Conservation (phyloP, 2,888 invertebrate genomes). For the Sarcophaga subvicina region DNA sequence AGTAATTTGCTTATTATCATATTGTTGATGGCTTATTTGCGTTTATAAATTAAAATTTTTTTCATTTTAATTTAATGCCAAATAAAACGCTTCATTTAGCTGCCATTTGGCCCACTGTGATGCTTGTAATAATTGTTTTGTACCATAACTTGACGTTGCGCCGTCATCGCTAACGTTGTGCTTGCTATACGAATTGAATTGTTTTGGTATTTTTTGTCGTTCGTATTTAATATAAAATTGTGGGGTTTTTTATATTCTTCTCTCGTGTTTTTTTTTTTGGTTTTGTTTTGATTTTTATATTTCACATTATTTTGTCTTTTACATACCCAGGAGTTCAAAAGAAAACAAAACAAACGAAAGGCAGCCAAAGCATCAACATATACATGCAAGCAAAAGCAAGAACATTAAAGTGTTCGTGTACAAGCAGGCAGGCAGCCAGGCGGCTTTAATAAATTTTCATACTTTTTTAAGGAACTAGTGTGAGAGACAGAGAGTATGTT, state of each 20-base stretch:
- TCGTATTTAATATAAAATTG: constrained; percentile 53
- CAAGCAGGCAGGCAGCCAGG: background rate
- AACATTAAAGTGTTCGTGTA: background rate
- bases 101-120: too few relatives aligned
- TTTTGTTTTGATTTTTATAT: constrained; percentile 68
- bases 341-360: constrained; percentile 29
- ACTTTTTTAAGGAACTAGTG: too few relatives aligned
- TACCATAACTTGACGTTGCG: constrained; percentile 70
- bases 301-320: constrained; percentile 66
- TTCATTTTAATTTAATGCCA: too few relatives aligned
- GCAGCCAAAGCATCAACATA: constrained; percentile 20
- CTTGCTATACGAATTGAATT: constrained; percentile 59
- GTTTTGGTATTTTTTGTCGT: constrained; percentile 64
- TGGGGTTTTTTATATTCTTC: background rate
- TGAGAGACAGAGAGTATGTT: constrained; percentile 24
- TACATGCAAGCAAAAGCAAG: background rate
- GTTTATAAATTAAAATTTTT: too few relatives aligned
- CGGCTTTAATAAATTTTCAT: constrained; percentile 43
- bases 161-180: constrained; percentile 71
- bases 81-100: too few relatives aligned
- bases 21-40: too few relatives aligned
- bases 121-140: constrained; percentile 67
- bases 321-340: constrained; percentile 64
- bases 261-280: constrained; percentile 35
- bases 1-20: too few relatives aligned